These are phyloP conservation scores for Aricia artaxerxes DNA, from an alignment of 2,888 invertebrate genomes.

Conservation along the genomic window DNA sequence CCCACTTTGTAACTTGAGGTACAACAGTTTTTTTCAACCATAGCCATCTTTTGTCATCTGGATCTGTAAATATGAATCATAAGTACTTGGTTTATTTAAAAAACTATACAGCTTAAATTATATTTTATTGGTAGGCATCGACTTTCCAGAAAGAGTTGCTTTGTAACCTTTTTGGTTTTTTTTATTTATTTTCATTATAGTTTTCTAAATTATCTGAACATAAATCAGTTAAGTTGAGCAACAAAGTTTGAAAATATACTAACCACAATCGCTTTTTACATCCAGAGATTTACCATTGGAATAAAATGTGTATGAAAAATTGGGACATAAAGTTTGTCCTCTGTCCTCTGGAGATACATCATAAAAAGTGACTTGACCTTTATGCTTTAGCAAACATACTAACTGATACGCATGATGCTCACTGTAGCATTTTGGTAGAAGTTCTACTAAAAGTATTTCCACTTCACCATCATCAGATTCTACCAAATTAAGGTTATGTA, in stretches of 20 bases:
- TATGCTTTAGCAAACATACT: conserved; percentile 62
- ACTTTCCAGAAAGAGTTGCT: too few species aligned
- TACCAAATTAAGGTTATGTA: conserved; percentile 37
- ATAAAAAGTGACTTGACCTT: conserved; percentile 64
- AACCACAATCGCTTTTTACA: conserved; percentile 65
- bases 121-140: too few species aligned
- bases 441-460: conserved; percentile 58
- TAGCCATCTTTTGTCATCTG: conserved; percentile 51
- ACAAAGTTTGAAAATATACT: conserved; percentile 41
- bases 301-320: conserved; percentile 72
- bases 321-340: conserved; percentile 65
- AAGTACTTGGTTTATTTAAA: background rate
- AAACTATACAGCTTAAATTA: background rate
- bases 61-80: conserved; percentile 49
- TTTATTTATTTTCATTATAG: background rate
- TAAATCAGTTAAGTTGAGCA: too few species aligned
- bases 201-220: background rate
- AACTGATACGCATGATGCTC: conserved; percentile 61
- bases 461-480: conserved; percentile 36
- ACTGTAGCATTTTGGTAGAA: conserved; percentile 62
- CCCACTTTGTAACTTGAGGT: conserved; percentile 83
- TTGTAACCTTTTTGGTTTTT: background rate
- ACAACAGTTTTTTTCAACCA: conserved; percentile 82
- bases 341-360: conserved; percentile 63
- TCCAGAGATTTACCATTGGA: conserved; percentile 59